These are phyloP conservation scores for Diarsia mendica DNA, from an alignment of 2,888 invertebrate species.

Conservation along the genomic window DNA sequence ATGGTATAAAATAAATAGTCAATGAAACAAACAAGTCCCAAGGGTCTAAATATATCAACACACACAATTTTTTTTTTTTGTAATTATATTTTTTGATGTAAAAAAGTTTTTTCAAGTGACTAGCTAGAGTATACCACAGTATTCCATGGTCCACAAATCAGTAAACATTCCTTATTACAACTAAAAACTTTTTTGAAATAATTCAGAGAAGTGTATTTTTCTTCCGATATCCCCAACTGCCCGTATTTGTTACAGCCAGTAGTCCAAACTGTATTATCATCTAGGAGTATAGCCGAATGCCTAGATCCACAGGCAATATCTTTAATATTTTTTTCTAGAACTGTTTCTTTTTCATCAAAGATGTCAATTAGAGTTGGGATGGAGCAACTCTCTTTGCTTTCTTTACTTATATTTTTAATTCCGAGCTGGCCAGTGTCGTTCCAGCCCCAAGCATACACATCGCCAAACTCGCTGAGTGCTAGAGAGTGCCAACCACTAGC, in stretches of 20 bases:
- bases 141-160: conserved; percentile 84
- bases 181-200: conserved; percentile 77
- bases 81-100: too few relatives aligned
- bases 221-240: conserved; percentile 91
- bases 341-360: conserved; percentile 80
- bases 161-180: conserved; percentile 64
- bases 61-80: too few relatives aligned
- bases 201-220: conserved; percentile 72
- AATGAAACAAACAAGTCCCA: too few relatives aligned
- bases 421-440: conserved; percentile 97
- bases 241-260: conserved; percentile 96
- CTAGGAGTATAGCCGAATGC: conserved; percentile 93
- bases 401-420: conserved; percentile 77
- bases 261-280: conserved; percentile 92
- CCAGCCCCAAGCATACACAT: conserved; percentile 97
- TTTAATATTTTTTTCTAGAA: conserved; percentile 87
- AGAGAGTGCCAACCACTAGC: conserved; percentile 97
- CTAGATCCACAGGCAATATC: conserved; percentile 94
- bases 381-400: conserved; percentile 73
- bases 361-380: conserved; percentile 83
- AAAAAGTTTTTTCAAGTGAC: too few relatives aligned
- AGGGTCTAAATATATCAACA: too few relatives aligned
- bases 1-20: too few relatives aligned
- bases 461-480: conserved; percentile 94
- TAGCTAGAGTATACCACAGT: conserved; percentile 72